phyloP scores from a whole-genome alignment of 2,888 invertebrate genomes.

The Protophormia terraenovae region DNA sequence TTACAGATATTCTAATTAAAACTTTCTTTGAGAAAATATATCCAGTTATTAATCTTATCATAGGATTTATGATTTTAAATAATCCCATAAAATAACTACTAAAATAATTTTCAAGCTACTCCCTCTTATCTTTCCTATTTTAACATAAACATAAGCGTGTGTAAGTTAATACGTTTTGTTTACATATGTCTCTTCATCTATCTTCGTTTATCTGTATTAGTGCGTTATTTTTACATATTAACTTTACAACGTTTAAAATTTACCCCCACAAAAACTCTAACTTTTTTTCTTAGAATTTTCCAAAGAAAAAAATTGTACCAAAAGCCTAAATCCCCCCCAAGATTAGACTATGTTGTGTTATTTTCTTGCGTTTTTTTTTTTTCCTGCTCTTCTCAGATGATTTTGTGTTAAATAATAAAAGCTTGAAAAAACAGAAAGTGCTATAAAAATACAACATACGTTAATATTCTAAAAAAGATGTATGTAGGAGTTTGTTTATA shows the following conservation, averaged over 20 bases:
- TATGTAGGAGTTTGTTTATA: background rate
- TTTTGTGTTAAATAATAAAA: background rate
- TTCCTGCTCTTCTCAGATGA: no score
- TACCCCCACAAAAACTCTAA: background rate
- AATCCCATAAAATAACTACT: no score
- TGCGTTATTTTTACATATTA: background rate
- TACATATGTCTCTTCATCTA: background rate
- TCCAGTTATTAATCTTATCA: no score
- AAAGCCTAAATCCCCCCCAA: conserved; percentile 21
- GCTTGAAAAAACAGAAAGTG: background rate
- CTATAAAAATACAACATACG: background rate
- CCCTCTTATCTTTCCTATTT: background rate
- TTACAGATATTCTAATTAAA: no score
- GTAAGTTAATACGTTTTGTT: background rate
- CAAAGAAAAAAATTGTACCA: background rate
- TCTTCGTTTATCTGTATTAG: background rate
- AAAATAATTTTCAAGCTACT: no score
- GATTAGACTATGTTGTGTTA: conserved; percentile 11
- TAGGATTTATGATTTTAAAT: no score
- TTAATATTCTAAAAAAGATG: background rate
- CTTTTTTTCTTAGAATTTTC: background rate
- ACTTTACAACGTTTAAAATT: background rate
- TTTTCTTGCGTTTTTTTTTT: background rate
- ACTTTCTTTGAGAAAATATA: no score
- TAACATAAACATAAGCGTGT: background rate